Percentiles rank a stretch among this genome's conserved stretches.
Conservation (phyloP, 2,888 invertebrate genomes). For the Sycophila texana region DNA sequence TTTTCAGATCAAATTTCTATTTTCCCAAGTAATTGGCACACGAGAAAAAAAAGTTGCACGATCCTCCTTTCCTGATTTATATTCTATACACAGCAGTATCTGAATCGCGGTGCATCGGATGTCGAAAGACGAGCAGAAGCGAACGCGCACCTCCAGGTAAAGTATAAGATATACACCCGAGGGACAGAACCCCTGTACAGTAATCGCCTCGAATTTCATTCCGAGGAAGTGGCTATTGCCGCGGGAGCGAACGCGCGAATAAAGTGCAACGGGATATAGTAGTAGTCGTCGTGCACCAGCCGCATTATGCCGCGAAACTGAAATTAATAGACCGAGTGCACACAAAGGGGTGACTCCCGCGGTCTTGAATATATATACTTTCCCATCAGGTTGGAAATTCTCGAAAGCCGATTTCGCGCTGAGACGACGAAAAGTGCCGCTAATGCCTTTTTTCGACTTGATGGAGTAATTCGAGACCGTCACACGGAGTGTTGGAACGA, state of each 20-base stretch:
- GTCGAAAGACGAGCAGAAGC: conserved; percentile 20
- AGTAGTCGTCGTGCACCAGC: conserved; percentile 5
- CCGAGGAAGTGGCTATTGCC: conserved; percentile 25
- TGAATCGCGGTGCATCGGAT: conserved; percentile 10
- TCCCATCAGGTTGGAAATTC: neutral
- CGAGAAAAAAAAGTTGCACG: neutral
- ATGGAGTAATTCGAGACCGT: neutral
- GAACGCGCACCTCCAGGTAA: neutral
- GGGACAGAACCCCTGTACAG: neutral
- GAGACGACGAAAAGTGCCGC: conserved; percentile 25
- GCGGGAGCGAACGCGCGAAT: conserved; percentile 12
- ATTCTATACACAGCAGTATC: neutral
- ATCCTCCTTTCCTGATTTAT: neutral
- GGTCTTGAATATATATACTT: conserved; percentile 22
- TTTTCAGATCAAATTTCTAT: neutral
- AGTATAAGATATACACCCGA: conserved; percentile 5
- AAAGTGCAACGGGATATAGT: conserved; percentile 29
- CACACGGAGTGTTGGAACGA: neutral
- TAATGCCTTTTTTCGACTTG: conserved; percentile 34
- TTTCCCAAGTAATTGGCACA: neutral
- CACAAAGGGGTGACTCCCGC: conserved; percentile 36
- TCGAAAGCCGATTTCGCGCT: neutral
- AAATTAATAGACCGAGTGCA: conserved; percentile 43
- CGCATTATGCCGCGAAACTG: conserved; percentile 19
- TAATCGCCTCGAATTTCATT: conserved; percentile 49